Evolutionary conservation across 2,888 invertebrate species (phyloP).

Genomic region (Ommatoiulus sabulosus): DNA sequence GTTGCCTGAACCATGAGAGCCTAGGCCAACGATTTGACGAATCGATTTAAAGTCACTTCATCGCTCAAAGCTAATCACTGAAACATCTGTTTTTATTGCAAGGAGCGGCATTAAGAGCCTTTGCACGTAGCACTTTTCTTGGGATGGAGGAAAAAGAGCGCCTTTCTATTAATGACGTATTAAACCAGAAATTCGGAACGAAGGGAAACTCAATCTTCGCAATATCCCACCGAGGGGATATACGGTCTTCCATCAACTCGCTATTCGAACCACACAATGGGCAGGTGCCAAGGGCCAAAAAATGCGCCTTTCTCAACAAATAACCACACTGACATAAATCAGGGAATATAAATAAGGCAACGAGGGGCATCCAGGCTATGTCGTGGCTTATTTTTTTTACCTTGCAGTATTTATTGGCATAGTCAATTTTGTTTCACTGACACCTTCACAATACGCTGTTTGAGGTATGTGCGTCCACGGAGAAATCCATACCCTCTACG

Average conservation of each 20-base stretch:
- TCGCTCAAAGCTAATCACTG: constrained; percentile 51
- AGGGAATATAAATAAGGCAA: constrained; percentile 9
- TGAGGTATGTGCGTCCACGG: background rate
- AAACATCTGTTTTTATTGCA: constrained; percentile 53
- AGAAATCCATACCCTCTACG: background rate
- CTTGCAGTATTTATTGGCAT: background rate
- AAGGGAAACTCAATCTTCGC: constrained; percentile 30
- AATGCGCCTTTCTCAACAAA: constrained; percentile 27
- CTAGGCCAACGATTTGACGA: constrained; percentile 41
- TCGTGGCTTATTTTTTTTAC: background rate
- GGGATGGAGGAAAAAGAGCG: background rate
- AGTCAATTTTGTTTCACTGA: background rate
- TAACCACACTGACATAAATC: background rate
- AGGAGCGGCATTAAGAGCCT: constrained; percentile 29
- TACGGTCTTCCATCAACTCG: background rate
- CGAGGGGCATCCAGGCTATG: background rate
- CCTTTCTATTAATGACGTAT: constrained; percentile 45
- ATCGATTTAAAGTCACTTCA: constrained; percentile 47
- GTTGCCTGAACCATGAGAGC: constrained; percentile 1
- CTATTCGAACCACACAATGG: background rate
- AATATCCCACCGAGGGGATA: constrained; percentile 1
- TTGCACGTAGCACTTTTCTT: constrained; percentile 18
- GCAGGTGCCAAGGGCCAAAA: background rate
- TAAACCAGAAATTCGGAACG: constrained; percentile 37
- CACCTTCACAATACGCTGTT: background rate